Conservation (phyloP, 2,888 invertebrate genomes). For the Hymenopus coronatus region DNA sequence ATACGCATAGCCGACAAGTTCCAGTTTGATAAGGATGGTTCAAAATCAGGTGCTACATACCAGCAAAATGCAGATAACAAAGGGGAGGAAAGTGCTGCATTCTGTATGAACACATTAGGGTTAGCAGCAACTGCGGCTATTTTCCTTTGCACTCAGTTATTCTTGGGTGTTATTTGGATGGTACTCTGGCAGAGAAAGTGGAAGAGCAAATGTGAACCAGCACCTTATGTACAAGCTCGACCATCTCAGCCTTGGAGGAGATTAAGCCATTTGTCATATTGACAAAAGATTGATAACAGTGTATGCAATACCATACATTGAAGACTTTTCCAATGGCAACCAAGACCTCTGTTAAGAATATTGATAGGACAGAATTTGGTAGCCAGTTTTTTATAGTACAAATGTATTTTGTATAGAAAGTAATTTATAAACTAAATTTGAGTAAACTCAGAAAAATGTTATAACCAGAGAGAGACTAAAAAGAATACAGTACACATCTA, state of each 20-base stretch:
- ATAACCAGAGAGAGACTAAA: no score
- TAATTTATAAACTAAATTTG: no score
- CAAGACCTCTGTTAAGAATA: not conserved
- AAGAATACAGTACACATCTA: no score
- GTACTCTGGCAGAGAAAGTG: slow-evolving; percentile 39
- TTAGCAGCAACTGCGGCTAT: slow-evolving; percentile 41
- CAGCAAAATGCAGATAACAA: not conserved
- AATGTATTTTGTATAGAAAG: no score
- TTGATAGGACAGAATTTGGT: not conserved
- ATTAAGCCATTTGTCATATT: not conserved
- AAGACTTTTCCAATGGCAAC: not conserved
- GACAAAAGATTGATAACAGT: not conserved
- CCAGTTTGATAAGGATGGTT: slow-evolving; percentile 32
- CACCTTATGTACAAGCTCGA: not conserved
- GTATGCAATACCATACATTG: not conserved
- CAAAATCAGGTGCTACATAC: not conserved
- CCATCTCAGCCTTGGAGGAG: not conserved
- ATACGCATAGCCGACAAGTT: slow-evolving; percentile 41
- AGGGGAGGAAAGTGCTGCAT: not conserved
- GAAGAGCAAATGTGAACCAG: not conserved
- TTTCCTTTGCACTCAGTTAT: slow-evolving; percentile 42
- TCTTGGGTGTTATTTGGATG: slow-evolving; percentile 40
- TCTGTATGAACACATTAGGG: slow-evolving; percentile 41
- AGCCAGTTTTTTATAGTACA: not conserved
- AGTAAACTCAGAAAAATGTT: no score